phyloP scores from a whole-genome alignment of 92 coral and sea anemone genomes.

The Paramuricea clavata region DNA sequence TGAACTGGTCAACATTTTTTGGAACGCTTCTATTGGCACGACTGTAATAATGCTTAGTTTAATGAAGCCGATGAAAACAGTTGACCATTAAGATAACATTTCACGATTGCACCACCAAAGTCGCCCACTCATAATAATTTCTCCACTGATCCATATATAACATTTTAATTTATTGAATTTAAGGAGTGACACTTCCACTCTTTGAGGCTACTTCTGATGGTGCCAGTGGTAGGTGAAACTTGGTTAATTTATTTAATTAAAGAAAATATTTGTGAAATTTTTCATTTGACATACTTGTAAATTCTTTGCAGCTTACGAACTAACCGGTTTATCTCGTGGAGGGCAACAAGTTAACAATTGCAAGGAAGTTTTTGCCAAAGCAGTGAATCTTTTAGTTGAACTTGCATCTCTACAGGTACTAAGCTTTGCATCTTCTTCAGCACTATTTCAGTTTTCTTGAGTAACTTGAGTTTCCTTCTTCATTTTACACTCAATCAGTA shows the following conservation, averaged over 20 bases:
- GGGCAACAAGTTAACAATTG: conserved; percentile 98
- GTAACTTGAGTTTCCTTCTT: no score
- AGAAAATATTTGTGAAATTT: neutral
- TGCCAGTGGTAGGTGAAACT: conserved; percentile 82
- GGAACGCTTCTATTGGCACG: no score
- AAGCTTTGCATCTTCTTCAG: no score
- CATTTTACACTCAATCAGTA: no score
- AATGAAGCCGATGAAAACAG: no score
- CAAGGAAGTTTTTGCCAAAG: conserved; percentile 98
- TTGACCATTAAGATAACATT: no score
- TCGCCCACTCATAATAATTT: no score
- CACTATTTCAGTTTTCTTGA: no score
- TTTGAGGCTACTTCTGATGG: conserved; percentile 98
- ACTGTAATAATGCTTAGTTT: no score
- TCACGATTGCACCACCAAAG: no score
- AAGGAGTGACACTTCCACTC: conserved; percentile 91
- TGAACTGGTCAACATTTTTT: no score
- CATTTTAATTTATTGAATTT: neutral
- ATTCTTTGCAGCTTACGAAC: conserved; percentile 81
- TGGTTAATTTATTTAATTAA: neutral
- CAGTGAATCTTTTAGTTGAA: conserved; percentile 95
- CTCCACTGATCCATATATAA: neutral
- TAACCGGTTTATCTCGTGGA: conserved; percentile 97
- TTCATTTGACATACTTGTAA: neutral
- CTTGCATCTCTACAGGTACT: conserved; percentile 96